Conservation (phyloP, 2,113 vertebrate species). For the Neodontobutis hainanensis region DNA sequence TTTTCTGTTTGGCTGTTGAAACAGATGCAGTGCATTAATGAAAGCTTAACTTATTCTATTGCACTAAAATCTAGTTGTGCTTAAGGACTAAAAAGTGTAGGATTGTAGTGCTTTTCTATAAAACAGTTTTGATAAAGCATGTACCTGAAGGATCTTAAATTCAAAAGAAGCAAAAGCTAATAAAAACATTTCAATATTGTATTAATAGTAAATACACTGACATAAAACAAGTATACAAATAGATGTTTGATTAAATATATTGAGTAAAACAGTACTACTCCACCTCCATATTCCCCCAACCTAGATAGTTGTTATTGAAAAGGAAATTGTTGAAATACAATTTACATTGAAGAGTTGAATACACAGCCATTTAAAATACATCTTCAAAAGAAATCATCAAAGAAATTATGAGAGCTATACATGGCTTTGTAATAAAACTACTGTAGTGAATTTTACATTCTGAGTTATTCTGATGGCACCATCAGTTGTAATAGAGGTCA, state of each 20-base stretch:
- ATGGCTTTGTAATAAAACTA: conserved; percentile 4
- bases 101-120: background rate
- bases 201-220: no score
- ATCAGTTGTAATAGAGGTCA: no score
- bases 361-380: conserved; percentile 9
- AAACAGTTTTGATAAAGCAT: background rate
- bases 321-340: background rate
- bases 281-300: background rate
- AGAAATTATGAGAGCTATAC: background rate
- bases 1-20: conserved; percentile 2
- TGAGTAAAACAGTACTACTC: background rate
- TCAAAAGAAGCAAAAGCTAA: no score
- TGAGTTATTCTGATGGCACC: background rate
- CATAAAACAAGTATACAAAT: no score
- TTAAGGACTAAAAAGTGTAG: background rate
- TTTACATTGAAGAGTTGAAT: conserved; percentile 1
- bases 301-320: background rate
- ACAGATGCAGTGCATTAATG: conserved; percentile 11
- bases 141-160: background rate
- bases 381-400: conserved; percentile 8
- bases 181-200: no score
- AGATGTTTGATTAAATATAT: background rate
- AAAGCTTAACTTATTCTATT: background rate
- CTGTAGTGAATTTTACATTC: background rate
- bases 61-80: background rate